A percentile compares a stretch with the other conserved stretches of the same genome.
phyloP scores from a whole-genome alignment of 2,113 vertebrate species.

The Epinephelus lanceolatus region DNA sequence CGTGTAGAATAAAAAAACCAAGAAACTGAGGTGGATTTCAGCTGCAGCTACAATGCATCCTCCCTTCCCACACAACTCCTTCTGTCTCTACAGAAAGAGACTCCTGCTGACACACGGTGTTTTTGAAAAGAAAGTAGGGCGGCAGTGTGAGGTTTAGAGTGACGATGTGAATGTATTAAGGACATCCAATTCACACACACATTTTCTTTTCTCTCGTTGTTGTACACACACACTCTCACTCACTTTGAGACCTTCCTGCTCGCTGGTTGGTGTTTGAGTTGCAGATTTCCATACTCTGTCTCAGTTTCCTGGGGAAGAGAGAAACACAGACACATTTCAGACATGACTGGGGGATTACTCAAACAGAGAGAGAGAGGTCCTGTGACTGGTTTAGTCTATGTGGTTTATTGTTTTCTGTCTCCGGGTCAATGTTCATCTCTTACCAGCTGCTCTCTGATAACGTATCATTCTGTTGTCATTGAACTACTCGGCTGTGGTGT shows the following conservation, averaged over 20 bases:
- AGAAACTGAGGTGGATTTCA: not conserved
- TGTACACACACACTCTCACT: slow-evolving; percentile 67
- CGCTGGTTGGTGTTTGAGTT: slow-evolving; percentile 83
- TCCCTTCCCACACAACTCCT: not conserved
- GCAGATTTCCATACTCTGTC: slow-evolving; percentile 93
- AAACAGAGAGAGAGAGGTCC: slow-evolving; percentile 25
- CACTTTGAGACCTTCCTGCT: slow-evolving; percentile 91
- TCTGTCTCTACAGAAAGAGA: not conserved
- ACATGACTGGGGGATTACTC: slow-evolving; percentile 11
- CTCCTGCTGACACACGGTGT: slow-evolving; percentile 27
- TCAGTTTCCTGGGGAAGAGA: slow-evolving; percentile 80
- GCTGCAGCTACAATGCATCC: not conserved
- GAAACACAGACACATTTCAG: slow-evolving; percentile 23
- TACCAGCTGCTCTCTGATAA: slow-evolving; percentile 53
- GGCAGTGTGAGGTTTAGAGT: slow-evolving; percentile 46
- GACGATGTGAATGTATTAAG: slow-evolving; percentile 6
- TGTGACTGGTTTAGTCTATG: not conserved
- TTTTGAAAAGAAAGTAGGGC: slow-evolving; percentile 39
- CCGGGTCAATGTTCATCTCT: slow-evolving; percentile 63
- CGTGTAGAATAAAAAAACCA: not conserved
- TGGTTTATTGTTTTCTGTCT: slow-evolving; percentile 12
- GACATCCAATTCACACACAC: not conserved
- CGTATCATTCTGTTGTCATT: slow-evolving; percentile 22
- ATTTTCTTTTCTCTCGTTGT: too few species aligned
- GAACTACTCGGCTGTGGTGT: not conserved